These are phyloP conservation scores for Leptodactylus fallax DNA, from an alignment of 2,797 vertebrate species.

Conservation along the genomic window DNA sequence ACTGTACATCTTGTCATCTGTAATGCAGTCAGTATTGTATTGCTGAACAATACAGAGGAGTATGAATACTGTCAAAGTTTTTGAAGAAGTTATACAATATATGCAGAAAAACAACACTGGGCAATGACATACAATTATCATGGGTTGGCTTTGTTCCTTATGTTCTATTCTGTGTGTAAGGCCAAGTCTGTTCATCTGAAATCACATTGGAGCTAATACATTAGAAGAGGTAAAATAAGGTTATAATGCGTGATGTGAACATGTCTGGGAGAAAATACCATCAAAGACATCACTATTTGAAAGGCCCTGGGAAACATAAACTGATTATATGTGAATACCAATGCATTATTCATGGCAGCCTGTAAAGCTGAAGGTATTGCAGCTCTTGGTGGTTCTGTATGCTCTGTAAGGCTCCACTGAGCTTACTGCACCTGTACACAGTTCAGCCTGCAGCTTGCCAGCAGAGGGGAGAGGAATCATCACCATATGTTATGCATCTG, in stretches of 20 bases:
- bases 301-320: constrained; percentile 46
- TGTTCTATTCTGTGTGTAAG: background rate
- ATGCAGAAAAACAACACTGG: background rate
- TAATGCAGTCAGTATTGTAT: background rate
- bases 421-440: constrained; percentile 44
- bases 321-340: constrained; percentile 52
- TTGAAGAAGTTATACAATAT: background rate
- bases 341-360: constrained; percentile 57
- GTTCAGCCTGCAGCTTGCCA: constrained; percentile 44
- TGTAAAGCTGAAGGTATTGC: constrained; percentile 9
- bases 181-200: constrained; percentile 22
- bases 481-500: constrained; percentile 56
- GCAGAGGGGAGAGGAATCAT: constrained; percentile 30
- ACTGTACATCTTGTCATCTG: background rate
- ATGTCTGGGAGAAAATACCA: constrained; percentile 46
- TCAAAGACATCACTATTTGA: constrained; percentile 36
- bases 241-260: constrained; percentile 51
- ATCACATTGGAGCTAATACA: constrained; percentile 26
- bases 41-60: background rate
- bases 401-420: constrained; percentile 30
- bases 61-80: background rate
- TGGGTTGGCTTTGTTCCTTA: no score
- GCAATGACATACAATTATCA: background rate
- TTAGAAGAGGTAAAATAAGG: constrained; percentile 38
- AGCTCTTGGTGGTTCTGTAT: background rate